phyloP scores from a whole-genome alignment of 2,797 vertebrate genomes.

The Sylvilagus floridanus region DNA sequence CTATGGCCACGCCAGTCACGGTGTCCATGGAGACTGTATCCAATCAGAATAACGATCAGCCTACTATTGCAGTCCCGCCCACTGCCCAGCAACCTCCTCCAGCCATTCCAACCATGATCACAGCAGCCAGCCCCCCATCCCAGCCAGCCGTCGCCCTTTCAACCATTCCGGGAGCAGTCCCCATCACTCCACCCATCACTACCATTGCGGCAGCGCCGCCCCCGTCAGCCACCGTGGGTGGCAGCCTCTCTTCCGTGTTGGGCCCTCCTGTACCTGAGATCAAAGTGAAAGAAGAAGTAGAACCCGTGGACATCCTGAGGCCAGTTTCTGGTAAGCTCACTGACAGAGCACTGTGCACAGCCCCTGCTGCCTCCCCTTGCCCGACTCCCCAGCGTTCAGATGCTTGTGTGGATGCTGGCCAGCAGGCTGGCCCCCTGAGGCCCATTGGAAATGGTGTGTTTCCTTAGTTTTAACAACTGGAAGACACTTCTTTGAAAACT shows the following conservation, averaged over 20 bases:
- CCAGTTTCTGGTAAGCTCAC: slow-evolving; percentile 89
- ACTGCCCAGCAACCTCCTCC: slow-evolving; percentile 93
- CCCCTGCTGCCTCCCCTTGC: neutral
- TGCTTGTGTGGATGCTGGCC: neutral
- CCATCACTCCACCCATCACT: slow-evolving; percentile 90
- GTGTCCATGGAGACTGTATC: slow-evolving; percentile 94
- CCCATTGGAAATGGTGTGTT: neutral
- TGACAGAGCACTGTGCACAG: neutral
- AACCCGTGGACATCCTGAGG: slow-evolving; percentile 93
- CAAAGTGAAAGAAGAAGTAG: slow-evolving; percentile 97
- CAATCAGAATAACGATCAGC: slow-evolving; percentile 92
- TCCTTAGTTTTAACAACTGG: neutral
- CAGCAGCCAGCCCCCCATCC: slow-evolving; percentile 92
- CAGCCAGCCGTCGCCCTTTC: slow-evolving; percentile 93
- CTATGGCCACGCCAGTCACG: slow-evolving; percentile 93
- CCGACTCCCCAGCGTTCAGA: neutral
- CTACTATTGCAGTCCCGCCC: slow-evolving; percentile 88
- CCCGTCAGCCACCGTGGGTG: slow-evolving; percentile 91
- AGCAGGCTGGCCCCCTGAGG: neutral
- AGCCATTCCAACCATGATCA: slow-evolving; percentile 92
- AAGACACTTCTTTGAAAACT: neutral
- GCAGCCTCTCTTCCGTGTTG: slow-evolving; percentile 88
- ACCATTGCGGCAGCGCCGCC: slow-evolving; percentile 94
- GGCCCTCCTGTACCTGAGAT: slow-evolving; percentile 91
- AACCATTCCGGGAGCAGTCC: slow-evolving; percentile 92